Conservation (phyloP, 92 coral and sea anemone genomes). For the Palythoa caribaeorum region DNA sequence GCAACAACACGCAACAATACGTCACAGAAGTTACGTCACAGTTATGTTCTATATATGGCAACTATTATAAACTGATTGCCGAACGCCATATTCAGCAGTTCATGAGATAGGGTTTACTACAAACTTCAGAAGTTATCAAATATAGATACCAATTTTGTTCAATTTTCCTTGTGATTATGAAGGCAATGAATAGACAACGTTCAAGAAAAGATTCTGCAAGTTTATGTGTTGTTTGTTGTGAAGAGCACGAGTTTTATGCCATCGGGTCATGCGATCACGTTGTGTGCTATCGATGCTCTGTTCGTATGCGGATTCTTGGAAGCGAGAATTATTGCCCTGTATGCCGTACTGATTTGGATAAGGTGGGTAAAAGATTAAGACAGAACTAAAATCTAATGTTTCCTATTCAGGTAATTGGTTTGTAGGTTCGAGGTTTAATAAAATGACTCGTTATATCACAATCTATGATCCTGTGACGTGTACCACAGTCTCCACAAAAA, state of each 20-base stretch:
- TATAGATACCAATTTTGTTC: neutral
- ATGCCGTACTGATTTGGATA: constrained; percentile 81
- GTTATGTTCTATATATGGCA: constrained; percentile 26
- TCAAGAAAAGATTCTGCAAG: constrained; percentile 72
- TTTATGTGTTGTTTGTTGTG: constrained; percentile 96
- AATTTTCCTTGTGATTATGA: neutral
- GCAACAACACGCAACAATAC: constrained; percentile 1
- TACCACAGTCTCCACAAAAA: neutral
- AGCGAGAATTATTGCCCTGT: constrained; percentile 92
- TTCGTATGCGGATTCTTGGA: constrained; percentile 90
- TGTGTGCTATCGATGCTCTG: constrained; percentile 90
- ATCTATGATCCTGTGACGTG: neutral
- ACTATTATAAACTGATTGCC: neutral
- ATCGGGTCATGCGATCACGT: constrained; percentile 94
- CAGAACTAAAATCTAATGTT: neutral
- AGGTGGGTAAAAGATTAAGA: constrained; percentile 56
- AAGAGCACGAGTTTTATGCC: constrained; percentile 87
- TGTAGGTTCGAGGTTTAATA: neutral
- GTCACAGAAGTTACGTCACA: constrained; percentile 19
- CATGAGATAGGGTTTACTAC: neutral
- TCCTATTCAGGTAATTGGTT: neutral
- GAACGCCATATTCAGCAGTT: constrained; percentile 17
- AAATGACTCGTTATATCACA: neutral
- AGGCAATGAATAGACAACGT: constrained; percentile 21
- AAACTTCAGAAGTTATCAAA: neutral